Evolutionary conservation across 2,113 vertebrate species (phyloP).

Genomic region (Cichladusa arquata): DNA sequence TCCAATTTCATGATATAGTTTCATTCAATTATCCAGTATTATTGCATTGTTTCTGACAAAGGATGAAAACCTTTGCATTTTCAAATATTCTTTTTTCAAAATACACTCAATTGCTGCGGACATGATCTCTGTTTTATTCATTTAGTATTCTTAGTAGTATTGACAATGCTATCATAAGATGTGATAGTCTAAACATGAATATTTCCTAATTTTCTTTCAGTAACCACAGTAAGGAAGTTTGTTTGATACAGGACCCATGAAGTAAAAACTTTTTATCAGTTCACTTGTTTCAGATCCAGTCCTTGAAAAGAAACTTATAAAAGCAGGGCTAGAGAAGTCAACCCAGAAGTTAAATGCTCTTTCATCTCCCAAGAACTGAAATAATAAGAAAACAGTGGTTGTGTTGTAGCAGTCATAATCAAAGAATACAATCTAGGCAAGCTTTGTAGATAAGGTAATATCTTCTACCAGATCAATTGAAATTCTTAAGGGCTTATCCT

Average conservation of each 20-base stretch:
- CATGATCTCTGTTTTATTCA: neutral
- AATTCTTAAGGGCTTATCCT: neutral
- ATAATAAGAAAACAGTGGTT: neutral
- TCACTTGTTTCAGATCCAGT: neutral
- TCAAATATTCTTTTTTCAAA: neutral
- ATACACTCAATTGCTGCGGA: neutral
- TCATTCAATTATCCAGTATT: neutral
- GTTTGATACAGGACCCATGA: neutral
- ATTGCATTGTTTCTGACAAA: neutral
- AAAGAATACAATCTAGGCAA: neutral
- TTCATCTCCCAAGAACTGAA: neutral
- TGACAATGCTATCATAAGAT: neutral
- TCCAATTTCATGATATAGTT: neutral
- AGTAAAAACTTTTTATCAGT: neutral
- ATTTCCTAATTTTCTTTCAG: neutral
- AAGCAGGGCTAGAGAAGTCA: neutral
- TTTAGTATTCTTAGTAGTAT: neutral
- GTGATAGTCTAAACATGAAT: neutral
- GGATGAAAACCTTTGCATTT: neutral
- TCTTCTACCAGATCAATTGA: neutral
- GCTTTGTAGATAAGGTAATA: neutral
- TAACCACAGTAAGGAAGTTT: neutral
- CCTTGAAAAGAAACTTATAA: neutral
- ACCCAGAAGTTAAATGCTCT: neutral
- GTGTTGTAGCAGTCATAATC: neutral